Base-by-base conservation (phyloP, 2,888 invertebrate species). In the Meteorus colon region DNA sequence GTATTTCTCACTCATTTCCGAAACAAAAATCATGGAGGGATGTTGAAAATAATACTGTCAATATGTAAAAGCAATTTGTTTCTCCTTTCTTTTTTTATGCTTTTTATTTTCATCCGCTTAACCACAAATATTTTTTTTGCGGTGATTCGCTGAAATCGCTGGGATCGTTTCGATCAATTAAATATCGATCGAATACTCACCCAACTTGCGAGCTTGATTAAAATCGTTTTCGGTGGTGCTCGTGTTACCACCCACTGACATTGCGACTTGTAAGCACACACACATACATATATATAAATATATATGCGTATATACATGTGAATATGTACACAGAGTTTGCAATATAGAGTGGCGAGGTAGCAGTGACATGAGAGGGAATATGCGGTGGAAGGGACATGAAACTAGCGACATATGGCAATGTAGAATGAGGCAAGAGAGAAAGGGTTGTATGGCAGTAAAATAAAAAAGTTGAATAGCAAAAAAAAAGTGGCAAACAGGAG, bases 401-500 rank as follows among this genome's bases (percentile, higher is more conserved):
- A 67, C 16, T 8, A 55, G 55, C 62, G 31, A 63, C 63, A 75
- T 69, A 69, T 74, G 74, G 70, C 65, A 45, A 45, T 37, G 41
- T 41, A 27, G 67, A 67, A 48, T 45, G 60, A 19, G 31, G 27
- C 60, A 59, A 24, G 19, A 59, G 51, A 70, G 48, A n/a, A 16
- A n/a, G 48, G 55, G 55, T 19, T 8, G 24, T 1, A 19, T 8
- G 55, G n/a, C 24, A 55, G 55, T 71, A 8, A 34, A 4, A 55
- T 65, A 59, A 68, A 74, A 63, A 75, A 70, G 27, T 29, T 63
- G 24, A 4, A 51, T 27, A 70, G 24, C 62, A 69, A 63, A 70
- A 62, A 62, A 51, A 63, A 59, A 75, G 19, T n/a, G 70, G 19
- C 37, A 55, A 73, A 10, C 24, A 10, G 37, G 34, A 74, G 41